A percentile compares a stretch with the other conserved stretches of the same genome.
Conservation (phyloP, 2,888 invertebrate species). For the Drosophila lutescens region DNA sequence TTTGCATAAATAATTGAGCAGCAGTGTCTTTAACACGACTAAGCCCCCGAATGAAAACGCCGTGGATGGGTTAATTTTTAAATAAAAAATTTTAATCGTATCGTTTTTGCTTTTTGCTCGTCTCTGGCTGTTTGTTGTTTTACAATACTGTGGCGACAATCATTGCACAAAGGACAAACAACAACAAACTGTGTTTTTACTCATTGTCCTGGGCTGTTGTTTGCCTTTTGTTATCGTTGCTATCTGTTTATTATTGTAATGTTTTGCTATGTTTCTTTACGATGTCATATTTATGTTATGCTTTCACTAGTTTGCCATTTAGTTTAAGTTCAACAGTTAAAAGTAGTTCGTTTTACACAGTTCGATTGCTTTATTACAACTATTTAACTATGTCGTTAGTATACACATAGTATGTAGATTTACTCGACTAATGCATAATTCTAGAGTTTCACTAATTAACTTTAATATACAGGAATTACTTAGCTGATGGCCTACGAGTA, state of each 20-base stretch:
- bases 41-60: slow-evolving; percentile 35
- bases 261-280: slow-evolving; percentile 51
- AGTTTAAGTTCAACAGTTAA: slow-evolving; percentile 61
- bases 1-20: slow-evolving; percentile 74
- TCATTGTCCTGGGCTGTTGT: slow-evolving; percentile 2
- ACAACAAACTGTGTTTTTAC: background rate
- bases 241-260: slow-evolving; percentile 52
- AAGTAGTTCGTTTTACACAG: slow-evolving; percentile 60
- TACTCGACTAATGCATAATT: slow-evolving; percentile 29
- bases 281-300: slow-evolving; percentile 41
- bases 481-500: slow-evolving; percentile 53
- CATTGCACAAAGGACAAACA: slow-evolving; percentile 34
- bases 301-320: slow-evolving; percentile 50
- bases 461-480: slow-evolving; percentile 70
- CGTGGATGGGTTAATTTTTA: slow-evolving; percentile 36
- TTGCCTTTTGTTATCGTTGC: slow-evolving; percentile 27
- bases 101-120: slow-evolving; percentile 12
- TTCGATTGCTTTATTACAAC: slow-evolving; percentile 69
- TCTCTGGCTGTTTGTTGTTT: slow-evolving; percentile 25
- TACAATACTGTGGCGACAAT: slow-evolving; percentile 21
- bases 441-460: slow-evolving; percentile 63
- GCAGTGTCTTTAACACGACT: slow-evolving; percentile 6
- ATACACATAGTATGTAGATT: slow-evolving; percentile 18
- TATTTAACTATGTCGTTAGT: slow-evolving; percentile 49
- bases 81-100: slow-evolving; percentile 71